phyloP scores from a whole-genome alignment of 2,113 vertebrate genomes.

The Pseudopodoces humilis region DNA sequence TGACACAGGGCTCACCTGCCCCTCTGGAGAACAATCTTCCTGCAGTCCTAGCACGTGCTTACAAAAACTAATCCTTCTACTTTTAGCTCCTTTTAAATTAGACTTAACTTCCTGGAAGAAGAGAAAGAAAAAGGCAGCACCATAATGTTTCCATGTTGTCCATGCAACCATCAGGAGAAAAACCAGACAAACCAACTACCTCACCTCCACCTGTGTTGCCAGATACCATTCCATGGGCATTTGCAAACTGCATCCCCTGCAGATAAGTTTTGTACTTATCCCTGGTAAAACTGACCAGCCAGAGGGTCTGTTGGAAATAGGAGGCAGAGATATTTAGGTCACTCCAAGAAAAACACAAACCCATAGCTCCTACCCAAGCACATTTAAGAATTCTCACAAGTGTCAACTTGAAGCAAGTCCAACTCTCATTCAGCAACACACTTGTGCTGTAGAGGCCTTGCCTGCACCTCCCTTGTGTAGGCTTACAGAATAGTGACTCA shows the following conservation, averaged over 20 bases:
- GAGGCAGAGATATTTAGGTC: not conserved
- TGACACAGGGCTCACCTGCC: not conserved
- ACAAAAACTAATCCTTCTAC: not conserved
- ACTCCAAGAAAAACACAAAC: not conserved
- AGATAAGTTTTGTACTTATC: not conserved
- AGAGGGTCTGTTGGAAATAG: not conserved
- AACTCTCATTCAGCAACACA: not conserved
- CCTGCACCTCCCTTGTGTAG: not conserved
- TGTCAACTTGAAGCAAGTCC: not conserved
- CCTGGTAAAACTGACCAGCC: not conserved
- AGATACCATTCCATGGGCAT: not conserved
- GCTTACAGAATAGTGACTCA: not conserved
- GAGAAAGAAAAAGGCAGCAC: not conserved
- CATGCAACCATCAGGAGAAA: not conserved
- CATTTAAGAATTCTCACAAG: not conserved
- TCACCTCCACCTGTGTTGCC: not conserved
- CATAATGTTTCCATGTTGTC: not conserved
- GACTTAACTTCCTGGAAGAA: not conserved
- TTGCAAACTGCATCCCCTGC: not conserved
- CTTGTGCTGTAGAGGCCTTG: not conserved
- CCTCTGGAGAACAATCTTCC: not conserved
- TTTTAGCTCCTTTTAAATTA: not conserved
- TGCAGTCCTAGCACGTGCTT: not conserved
- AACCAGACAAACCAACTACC: not conserved
- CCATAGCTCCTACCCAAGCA: not conserved